These are phyloP conservation scores for Ashinkailepas kermadecensis DNA, from an alignment of 2,888 invertebrate species.

Conservation along the genomic window DNA sequence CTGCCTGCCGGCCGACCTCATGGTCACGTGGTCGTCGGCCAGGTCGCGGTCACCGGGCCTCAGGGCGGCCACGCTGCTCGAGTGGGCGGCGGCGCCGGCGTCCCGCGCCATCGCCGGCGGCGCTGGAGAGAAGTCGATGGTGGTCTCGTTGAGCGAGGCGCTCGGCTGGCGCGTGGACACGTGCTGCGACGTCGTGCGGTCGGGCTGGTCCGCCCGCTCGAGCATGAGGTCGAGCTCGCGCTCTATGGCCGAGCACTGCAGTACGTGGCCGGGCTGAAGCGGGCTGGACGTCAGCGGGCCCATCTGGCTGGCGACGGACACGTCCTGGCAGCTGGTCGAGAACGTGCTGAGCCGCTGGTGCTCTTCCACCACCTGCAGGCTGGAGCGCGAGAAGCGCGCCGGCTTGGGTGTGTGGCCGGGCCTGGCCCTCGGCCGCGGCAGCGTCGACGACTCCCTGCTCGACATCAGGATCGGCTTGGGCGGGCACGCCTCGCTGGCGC, in stretches of 20 bases:
- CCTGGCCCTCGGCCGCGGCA: neutral
- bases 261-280: neutral
- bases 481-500: neutral
- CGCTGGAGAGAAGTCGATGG: conserved; percentile 5
- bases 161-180: neutral
- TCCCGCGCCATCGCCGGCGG: too few relatives aligned
- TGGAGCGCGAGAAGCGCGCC: neutral
- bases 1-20: neutral
- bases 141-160: conserved; percentile 10
- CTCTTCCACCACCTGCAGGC: conserved; percentile 2
- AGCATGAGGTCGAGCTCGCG: conserved; percentile 18
- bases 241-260: conserved; percentile 17
- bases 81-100: neutral
- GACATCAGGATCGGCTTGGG: neutral
- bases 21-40: neutral
- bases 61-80: neutral
- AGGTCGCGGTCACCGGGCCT: neutral
- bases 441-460: neutral
- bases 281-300: conserved; percentile 21
- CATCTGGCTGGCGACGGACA: neutral
- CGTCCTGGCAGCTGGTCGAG: neutral
- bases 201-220: conserved; percentile 1
- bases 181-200: neutral
- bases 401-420: conserved; percentile 3
- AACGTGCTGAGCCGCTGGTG: neutral